Evolutionary conservation across 2,888 invertebrate genomes (phyloP), one percentile per base, ranked within the genome.

Genomic region (Zele albiditarsus): DNA sequence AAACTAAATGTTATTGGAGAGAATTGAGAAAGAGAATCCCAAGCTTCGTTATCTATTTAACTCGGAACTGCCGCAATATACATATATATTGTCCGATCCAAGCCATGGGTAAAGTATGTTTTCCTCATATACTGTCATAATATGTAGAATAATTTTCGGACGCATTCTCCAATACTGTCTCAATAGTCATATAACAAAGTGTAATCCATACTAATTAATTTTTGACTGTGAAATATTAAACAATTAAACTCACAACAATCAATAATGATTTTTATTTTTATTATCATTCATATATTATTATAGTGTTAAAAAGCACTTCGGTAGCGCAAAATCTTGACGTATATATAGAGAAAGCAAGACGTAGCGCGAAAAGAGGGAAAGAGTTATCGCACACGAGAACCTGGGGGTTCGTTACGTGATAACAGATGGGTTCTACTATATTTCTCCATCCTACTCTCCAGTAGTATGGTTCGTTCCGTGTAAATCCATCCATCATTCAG

Each of bases 381-480:
- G 33, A 71, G 49, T 63, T 71, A 71, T 71, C 62, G 60, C 66
- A 72, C 8, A 46, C 42, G 74, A 79, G 73, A 74, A 49, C 78
- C 74, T 71, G 75, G 66, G 75, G 76, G 74, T 81, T 80, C 78
- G 79, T 79, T 79, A 77, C 78, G 69, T 72, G 77, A 78, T 81
- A 81, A 83, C 81, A 77, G 80, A 83, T 82, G 82, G 81, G 80
- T 77, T 70, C 53, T 75, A 42, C 49, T 63, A 63, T 46, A 60
- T 76, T 68, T 31, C 75, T 75, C 79, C 20, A 27, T 49, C 53
- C 33, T 16, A 38, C 20, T 38, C 27, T 38, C 27, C 42, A 27
- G 27, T 16, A 16, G 33, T 38, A 57, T 62, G 20, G n/a, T 57
- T 38, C 25, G 27, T 12, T 46, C 20, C 63, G 63, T 71, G 63